phyloP scores from a whole-genome alignment of 2,888 invertebrate genomes.

The Synanthedon tipuliformis region DNA sequence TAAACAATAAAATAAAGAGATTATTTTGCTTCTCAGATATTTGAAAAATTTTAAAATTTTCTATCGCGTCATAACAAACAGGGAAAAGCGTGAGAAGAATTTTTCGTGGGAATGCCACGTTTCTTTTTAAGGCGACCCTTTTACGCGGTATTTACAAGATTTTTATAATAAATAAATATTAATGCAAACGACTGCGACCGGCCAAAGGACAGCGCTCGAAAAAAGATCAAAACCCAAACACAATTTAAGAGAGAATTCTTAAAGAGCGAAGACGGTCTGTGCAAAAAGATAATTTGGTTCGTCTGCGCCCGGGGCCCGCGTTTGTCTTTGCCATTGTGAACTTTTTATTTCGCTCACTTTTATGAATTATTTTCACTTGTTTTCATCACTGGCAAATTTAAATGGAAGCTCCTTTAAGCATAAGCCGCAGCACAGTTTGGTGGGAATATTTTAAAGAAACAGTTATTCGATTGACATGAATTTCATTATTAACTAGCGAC shows the following conservation, averaged over 20 bases:
- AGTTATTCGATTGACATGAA: too few species aligned
- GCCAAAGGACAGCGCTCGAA: slow-evolving; percentile 50
- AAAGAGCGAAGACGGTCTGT: slow-evolving; percentile 49
- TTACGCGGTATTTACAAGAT: background rate
- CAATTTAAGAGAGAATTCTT: slow-evolving; percentile 68
- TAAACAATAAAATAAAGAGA: too few species aligned
- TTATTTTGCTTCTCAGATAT: too few species aligned
- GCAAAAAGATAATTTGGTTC: slow-evolving; percentile 62
- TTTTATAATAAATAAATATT: slow-evolving; percentile 23
- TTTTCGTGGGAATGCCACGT: background rate
- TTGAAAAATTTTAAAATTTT: too few species aligned
- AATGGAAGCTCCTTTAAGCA: slow-evolving; percentile 28
- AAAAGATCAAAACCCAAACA: slow-evolving; percentile 60
- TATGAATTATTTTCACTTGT: slow-evolving; percentile 65
- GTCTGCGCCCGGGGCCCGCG: slow-evolving; percentile 41
- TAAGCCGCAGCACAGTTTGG: slow-evolving; percentile 10
- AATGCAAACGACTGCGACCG: slow-evolving; percentile 45
- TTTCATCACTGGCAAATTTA: slow-evolving; percentile 54
- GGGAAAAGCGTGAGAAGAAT: background rate
- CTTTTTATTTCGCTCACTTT: slow-evolving; percentile 60
- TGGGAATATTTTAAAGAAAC: too few species aligned
- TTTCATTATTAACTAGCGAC: too few species aligned
- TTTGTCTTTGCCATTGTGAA: slow-evolving; percentile 67
- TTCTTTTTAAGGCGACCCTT: background rate
- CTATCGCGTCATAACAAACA: too few species aligned